Base-by-base conservation (phyloP, 2,888 invertebrate species). In the Cetonia aurata region DNA sequence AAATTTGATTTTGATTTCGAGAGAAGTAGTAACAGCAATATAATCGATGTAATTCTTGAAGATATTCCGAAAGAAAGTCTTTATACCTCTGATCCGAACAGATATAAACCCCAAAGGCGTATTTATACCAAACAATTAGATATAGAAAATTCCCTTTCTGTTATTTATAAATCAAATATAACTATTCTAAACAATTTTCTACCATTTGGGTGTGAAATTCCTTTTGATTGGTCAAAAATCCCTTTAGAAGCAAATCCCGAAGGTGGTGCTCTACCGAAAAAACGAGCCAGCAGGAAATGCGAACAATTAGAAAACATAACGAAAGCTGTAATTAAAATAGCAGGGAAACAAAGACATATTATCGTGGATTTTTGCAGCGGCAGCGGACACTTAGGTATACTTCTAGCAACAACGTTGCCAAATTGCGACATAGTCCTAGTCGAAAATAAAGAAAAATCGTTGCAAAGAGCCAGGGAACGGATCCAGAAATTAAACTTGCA, bases 331-430 rank as follows among this genome's bases (percentile, higher is more conserved):
- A 81, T 92, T n/a, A 88, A 89, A 67, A 84, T 96, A 69, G 92
- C 93, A 41, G 65, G 72, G 10, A 75, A 78, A 25, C 66, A 48
- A 70, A 73, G 55, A 75, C 67, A 52, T 87, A 85, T 88, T 13
- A 93, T 98, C 76, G 94, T 98, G 0, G 98, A 98, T 83, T 98
- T 98, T 84, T 98, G 98, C 82, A 93, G 96, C 79, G 98, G 98
- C 1, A 93, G 96, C 78, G 98, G 98, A 0, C 97, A 98, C 84
- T 86, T 98, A 71, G 98, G 97, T 0, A 93, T 98, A 73, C 83
- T 96, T 4, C 81, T 97, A 25, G 97, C 96, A 0, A 86, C 92
- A 77, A 85, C 94, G 46, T 83, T 96, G 59, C 96, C 96, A 0
- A 85, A 90, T 17, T 95, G 95, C 81, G 88, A 89, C 71, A 85